These are phyloP conservation scores for Gobionotothen gibberifrons DNA, from an alignment of 2,797 vertebrate species.

Conservation along the genomic window DNA sequence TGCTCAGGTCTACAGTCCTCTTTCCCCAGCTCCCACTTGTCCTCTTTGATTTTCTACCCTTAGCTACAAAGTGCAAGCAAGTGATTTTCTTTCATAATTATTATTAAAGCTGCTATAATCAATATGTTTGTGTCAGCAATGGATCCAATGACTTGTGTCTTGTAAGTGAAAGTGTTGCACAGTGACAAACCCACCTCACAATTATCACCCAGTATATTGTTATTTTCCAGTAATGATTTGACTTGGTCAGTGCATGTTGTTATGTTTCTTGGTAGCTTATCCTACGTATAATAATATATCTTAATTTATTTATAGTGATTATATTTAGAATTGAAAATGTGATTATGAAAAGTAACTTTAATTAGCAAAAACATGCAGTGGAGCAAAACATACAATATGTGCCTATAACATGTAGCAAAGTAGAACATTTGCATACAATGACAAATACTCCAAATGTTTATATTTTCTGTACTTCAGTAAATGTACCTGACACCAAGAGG, in stretches of 20 bases:
- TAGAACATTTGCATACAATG: no score
- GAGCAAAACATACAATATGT: no score
- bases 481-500: neutral
- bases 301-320: no score
- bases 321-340: no score
- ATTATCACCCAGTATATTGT: no score
- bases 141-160: conserved; percentile 2
- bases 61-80: conserved; percentile 7
- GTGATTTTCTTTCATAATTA: neutral
- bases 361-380: no score
- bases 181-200: neutral
- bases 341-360: no score
- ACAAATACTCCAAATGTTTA: no score
- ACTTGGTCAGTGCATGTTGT: neutral
- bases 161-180: neutral
- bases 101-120: conserved; percentile 8
- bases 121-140: conserved; percentile 1
- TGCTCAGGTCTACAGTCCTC: conserved; percentile 13
- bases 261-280: neutral
- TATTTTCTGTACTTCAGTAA: no score
- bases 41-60: conserved; percentile 16
- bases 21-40: neutral
- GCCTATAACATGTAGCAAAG: no score
- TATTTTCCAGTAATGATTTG: neutral
- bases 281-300: no score